Evolutionary conservation across 2,113 vertebrate genomes (phyloP).

Genomic region (Eleginops maclovinus): DNA sequence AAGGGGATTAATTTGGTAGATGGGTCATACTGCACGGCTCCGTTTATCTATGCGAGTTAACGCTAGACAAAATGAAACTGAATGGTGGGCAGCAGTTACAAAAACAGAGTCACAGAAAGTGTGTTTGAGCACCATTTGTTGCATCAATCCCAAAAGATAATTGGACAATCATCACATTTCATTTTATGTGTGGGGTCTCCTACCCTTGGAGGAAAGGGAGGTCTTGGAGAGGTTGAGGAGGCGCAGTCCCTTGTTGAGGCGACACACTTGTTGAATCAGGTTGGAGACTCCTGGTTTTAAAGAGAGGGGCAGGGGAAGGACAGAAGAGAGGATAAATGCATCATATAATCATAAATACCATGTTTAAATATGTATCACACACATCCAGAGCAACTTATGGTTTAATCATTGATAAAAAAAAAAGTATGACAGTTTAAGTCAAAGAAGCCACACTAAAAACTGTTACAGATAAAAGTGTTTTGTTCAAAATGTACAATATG

Average conservation of each 20-base stretch:
- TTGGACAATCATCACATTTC: background rate
- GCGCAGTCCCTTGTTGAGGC: constrained; percentile 89
- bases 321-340: background rate
- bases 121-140: background rate
- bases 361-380: too few relatives aligned
- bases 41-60: constrained; percentile 26
- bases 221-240: constrained; percentile 92
- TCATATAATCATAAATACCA: constrained; percentile 10
- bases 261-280: constrained; percentile 91
- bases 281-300: constrained; percentile 86
- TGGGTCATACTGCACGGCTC: constrained; percentile 27
- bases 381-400: background rate
- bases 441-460: too few relatives aligned
- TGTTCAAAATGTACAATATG: too few relatives aligned
- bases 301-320: background rate
- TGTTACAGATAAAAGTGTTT: too few relatives aligned
- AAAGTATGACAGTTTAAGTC: background rate
- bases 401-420: background rate
- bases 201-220: constrained; percentile 90
- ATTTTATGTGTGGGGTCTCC: constrained; percentile 23
- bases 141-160: background rate
- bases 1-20: constrained; percentile 48
- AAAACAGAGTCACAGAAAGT: background rate
- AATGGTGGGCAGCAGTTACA: background rate
- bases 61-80: constrained; percentile 4